Evolutionary conservation across 1,140 invertebrate genomes (phyloP).

Genomic region (Caenorhabditis briggsae): DNA sequence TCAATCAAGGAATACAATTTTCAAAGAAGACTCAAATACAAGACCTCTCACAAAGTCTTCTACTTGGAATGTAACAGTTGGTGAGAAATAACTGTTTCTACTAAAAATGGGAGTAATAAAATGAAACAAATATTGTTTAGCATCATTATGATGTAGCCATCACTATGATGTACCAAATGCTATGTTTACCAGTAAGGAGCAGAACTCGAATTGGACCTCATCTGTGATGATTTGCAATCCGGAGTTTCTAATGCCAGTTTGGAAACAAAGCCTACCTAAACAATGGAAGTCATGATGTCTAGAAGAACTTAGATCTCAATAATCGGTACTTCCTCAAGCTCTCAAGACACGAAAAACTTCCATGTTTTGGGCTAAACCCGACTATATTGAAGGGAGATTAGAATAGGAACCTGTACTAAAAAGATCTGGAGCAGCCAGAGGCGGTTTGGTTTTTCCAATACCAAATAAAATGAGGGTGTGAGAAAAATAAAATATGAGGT

Average conservation of each 20-base stretch:
- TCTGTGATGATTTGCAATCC: too few species aligned
- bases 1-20: neutral
- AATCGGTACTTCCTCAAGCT: too few species aligned
- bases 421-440: neutral
- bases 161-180: too few species aligned
- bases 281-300: too few species aligned
- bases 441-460: neutral
- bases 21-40: neutral
- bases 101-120: neutral
- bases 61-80: neutral
- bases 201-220: too few species aligned
- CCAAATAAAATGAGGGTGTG: neutral
- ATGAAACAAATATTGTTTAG: too few species aligned
- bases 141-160: too few species aligned
- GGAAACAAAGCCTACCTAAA: too few species aligned
- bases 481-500: neutral
- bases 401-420: neutral
- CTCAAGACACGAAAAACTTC: too few species aligned
- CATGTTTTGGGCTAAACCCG: neutral
- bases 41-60: neutral
- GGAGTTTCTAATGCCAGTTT: too few species aligned
- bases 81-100: too few species aligned
- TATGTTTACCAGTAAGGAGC: neutral
- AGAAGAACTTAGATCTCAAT: too few species aligned
- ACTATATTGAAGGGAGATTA: neutral